Percentiles rank a stretch among this genome's conserved stretches.
These are phyloP conservation scores for Didymodactylos carnosus DNA, from an alignment of 2,888 invertebrate genomes.

Conservation along the genomic window DNA sequence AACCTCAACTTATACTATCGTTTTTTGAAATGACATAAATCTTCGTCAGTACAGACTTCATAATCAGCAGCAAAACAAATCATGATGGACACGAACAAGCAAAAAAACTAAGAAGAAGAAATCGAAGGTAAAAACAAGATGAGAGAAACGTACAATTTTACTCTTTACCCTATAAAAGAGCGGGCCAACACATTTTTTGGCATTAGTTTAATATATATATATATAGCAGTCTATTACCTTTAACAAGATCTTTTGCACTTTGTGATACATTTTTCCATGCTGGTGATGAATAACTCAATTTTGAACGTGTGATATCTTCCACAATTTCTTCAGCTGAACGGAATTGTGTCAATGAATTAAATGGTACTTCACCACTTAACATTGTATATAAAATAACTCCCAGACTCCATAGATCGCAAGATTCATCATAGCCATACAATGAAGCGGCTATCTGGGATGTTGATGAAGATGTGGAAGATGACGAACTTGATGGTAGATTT, in stretches of 20 bases:
- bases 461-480: neutral
- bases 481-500: neutral
- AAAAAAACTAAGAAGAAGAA: too few relatives aligned
- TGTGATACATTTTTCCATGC: constrained; percentile 54
- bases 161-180: too few relatives aligned
- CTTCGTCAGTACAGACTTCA: too few relatives aligned
- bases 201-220: neutral
- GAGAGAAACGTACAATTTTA: too few relatives aligned
- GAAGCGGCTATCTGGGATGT: constrained; percentile 2
- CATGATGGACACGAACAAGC: too few relatives aligned
- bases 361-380: constrained; percentile 69
- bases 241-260: constrained; percentile 54
- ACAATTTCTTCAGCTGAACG: constrained; percentile 55
- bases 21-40: too few relatives aligned
- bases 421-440: constrained; percentile 51
- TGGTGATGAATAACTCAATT: constrained; percentile 52
- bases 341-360: constrained; percentile 48
- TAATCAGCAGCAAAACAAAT: too few relatives aligned
- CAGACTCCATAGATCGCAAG: constrained; percentile 84
- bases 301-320: constrained; percentile 55
- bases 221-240: constrained; percentile 27
- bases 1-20: too few relatives aligned
- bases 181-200: neutral
- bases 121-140: too few relatives aligned
- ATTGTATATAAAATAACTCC: constrained; percentile 73